Percentiles rank a stretch among this genome's conserved stretches.
phyloP scores from a whole-genome alignment of 2,797 vertebrate genomes.

The Gymnoscopelus braueri region DNA sequence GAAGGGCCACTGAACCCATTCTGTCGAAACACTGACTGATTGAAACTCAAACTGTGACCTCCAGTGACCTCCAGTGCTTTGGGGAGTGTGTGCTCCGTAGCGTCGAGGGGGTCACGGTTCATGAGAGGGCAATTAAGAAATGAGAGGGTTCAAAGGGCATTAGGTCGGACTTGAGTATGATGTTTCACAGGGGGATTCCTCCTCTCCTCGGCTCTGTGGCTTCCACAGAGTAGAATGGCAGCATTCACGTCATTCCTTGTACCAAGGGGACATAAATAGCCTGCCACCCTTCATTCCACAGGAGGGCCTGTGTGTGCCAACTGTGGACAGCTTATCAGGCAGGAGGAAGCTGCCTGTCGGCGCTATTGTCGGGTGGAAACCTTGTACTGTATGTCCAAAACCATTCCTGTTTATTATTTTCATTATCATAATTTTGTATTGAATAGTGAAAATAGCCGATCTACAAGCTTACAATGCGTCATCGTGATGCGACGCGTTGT shows the following conservation, averaged over 20 bases:
- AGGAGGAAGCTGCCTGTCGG: slow-evolving; percentile 37
- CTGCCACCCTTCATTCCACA: slow-evolving; percentile 37
- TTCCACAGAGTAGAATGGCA: slow-evolving; percentile 38
- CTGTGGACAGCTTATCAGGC: slow-evolving; percentile 48
- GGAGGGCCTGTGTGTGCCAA: slow-evolving; percentile 54
- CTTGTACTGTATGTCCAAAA: too few relatives aligned
- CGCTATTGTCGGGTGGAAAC: too few relatives aligned
- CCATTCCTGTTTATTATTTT: too few relatives aligned
- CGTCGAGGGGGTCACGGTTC: slow-evolving; percentile 42
- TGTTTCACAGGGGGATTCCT: slow-evolving; percentile 65
- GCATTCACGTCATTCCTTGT: slow-evolving; percentile 62
- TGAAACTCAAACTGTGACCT: slow-evolving; percentile 40
- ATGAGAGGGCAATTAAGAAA: slow-evolving; percentile 60
- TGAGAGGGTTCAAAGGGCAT: slow-evolving; percentile 58
- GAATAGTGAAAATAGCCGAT: too few relatives aligned
- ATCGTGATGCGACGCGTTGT: too few relatives aligned
- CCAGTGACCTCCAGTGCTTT: slow-evolving; percentile 50
- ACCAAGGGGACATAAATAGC: slow-evolving; percentile 70
- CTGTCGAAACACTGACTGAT: slow-evolving; percentile 41
- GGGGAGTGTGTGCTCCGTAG: slow-evolving; percentile 45
- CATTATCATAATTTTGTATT: too few relatives aligned
- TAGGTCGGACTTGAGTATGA: slow-evolving; percentile 58
- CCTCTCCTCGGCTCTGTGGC: slow-evolving; percentile 43
- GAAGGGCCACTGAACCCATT: slow-evolving; percentile 39
- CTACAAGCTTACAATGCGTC: too few relatives aligned